Evolutionary conservation across 1,140 invertebrate genomes (phyloP).

Genomic region (Chrysopa pallens): DNA sequence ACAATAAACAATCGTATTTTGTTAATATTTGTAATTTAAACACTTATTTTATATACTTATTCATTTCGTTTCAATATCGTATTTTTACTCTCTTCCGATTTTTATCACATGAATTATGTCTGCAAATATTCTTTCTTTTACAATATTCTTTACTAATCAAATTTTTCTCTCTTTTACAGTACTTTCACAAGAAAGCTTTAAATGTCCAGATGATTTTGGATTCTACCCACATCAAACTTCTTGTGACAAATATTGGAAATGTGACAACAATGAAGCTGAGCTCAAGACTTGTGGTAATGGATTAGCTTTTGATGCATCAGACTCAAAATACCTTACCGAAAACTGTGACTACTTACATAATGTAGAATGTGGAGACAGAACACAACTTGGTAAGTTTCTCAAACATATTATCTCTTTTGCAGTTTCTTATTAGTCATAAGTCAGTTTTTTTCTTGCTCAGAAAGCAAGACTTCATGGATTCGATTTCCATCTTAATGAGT

Average conservation of each 20-base stretch:
- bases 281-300: constrained; percentile 89
- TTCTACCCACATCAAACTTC: constrained; percentile 79
- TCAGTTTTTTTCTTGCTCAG: too few species aligned
- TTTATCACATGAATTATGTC: too few species aligned
- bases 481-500: too few species aligned
- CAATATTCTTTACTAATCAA: constrained; percentile 25
- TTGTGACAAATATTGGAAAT: constrained; percentile 94
- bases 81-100: too few species aligned
- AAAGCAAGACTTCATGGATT: too few species aligned
- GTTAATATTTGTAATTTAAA: too few species aligned
- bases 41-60: too few species aligned
- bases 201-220: constrained; percentile 87
- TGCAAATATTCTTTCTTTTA: constrained; percentile 15
- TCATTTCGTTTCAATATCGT: too few species aligned
- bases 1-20: too few species aligned
- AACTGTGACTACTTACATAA: constrained; percentile 93
- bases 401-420: too few species aligned
- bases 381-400: constrained; percentile 49
- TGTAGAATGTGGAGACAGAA: constrained; percentile 80
- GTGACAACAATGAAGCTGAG: constrained; percentile 72
- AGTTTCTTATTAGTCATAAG: too few species aligned
- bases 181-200: constrained; percentile 61
- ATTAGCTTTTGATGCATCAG: constrained; percentile 75
- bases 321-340: constrained; percentile 76
- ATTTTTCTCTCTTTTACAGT: constrained; percentile 28